Base-by-base conservation (phyloP, 2,113 vertebrate genomes). In the Hemicordylus capensis region DNA sequence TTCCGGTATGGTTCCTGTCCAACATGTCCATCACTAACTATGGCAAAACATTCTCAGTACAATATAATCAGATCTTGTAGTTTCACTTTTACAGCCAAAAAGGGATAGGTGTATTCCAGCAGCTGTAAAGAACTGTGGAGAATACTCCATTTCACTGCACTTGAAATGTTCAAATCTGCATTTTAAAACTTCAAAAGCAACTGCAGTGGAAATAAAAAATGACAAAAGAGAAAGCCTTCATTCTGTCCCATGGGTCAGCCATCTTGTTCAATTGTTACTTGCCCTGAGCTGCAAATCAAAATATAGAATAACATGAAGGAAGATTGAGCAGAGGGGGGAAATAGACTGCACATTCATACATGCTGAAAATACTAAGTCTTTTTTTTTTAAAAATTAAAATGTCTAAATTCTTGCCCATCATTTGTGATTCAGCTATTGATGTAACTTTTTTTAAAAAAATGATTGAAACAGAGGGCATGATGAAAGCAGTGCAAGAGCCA, bases 181-280 rank as follows among this genome's bases (percentile, higher is more conserved):
- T 77, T 72, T 70, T 75, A 54, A 87, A 91, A 91, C 84, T 87
- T 75, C n/a, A 37, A 26, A 89, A 91, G 2, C 9, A 79, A 1
- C 77, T 12, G 46, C 37, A 5, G 56, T 58, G 80, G 74, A 63
- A 31, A 48, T 67, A 63, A 34, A 39, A 84, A 12, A 31, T 46
- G 37, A 24, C 17, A 1, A 22, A 48, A n/a, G 31, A 56, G 11
- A 44, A 26, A 12, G 11, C 82, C 6, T 69, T 89, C 46, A 58
- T 22, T 76, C 76, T 80, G 75, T 84, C 22, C 37, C 14, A 80
- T 10, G 64, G 81, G 67, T 37, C 69, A 89, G 80, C 10, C 70
- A 80, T 20, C 5, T 81, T 64, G 39, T 75, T 88, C 72, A 80
- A 31, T 42, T 80, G n/a, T 77, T n/a, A 88, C 42, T 31, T 34